Conservation (phyloP, 1,140 invertebrate species). For the Zaprionus vittiger region DNA sequence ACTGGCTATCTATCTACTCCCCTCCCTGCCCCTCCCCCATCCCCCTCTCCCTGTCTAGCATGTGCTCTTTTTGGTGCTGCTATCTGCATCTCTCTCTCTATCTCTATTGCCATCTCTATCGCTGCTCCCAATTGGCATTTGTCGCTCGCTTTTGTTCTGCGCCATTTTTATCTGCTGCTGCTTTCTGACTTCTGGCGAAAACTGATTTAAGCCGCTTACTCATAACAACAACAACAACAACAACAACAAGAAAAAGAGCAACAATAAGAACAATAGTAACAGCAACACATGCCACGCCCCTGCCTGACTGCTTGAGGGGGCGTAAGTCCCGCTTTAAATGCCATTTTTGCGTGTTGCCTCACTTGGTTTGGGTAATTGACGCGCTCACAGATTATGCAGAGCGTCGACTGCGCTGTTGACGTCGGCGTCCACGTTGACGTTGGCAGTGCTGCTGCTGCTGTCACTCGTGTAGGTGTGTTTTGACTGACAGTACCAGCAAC, state of each 20-base stretch:
- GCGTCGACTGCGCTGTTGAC: slow-evolving; percentile 14
- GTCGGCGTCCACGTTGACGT: neutral
- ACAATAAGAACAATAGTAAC: neutral
- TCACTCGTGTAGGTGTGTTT: neutral
- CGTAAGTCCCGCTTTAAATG: slow-evolving; percentile 54
- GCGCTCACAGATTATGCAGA: slow-evolving; percentile 74
- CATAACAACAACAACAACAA: slow-evolving; percentile 8
- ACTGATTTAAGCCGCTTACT: slow-evolving; percentile 78
- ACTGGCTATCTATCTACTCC: neutral
- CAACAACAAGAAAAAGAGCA: slow-evolving; percentile 8
- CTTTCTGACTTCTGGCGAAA: slow-evolving; percentile 63
- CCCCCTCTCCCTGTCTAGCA: neutral
- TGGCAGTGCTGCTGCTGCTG: neutral
- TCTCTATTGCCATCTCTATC: neutral
- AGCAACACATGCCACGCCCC: slow-evolving; percentile 15
- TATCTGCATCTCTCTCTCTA: neutral
- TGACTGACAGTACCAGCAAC: slow-evolving; percentile 1
- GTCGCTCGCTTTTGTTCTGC: slow-evolving; percentile 45
- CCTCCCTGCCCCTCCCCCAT: too few relatives aligned
- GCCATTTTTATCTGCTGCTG: slow-evolving; percentile 36
- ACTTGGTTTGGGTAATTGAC: slow-evolving; percentile 78
- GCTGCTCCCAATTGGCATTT: slow-evolving; percentile 45
- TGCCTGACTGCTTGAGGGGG: neutral
- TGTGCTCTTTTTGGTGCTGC: neutral
- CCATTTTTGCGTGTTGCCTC: slow-evolving; percentile 53